phyloP scores from a whole-genome alignment of 2,797 vertebrate species.

The Cyclura pinguis region DNA sequence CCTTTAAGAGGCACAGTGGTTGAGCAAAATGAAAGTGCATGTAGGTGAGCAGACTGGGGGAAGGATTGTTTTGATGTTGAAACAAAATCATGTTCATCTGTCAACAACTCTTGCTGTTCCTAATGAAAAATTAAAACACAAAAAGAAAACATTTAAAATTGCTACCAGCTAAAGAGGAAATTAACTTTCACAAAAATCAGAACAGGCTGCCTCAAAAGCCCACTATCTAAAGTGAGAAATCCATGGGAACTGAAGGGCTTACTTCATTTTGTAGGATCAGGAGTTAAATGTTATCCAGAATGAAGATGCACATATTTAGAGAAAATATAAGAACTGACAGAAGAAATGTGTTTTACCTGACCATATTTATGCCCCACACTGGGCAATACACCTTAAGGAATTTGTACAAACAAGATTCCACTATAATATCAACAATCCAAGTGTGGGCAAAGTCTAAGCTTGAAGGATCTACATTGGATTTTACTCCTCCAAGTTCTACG shows the following conservation, averaged over 20 bases:
- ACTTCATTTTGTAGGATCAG: background rate
- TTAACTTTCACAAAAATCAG: conserved; percentile 51
- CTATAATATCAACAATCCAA: background rate
- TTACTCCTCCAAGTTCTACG: background rate
- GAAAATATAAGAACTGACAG: background rate
- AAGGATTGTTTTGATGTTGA: conserved; percentile 9
- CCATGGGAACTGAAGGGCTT: background rate
- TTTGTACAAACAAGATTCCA: background rate
- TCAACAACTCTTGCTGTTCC: conserved; percentile 21
- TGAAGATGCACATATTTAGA: background rate
- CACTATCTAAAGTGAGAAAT: conserved; percentile 1
- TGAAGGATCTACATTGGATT: background rate
- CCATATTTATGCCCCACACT: conserved; percentile 1
- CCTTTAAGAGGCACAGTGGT: conserved; percentile 23
- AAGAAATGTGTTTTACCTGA: background rate
- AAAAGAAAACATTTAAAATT: conserved; percentile 2
- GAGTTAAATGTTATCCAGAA: conserved; percentile 23
- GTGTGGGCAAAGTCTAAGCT: background rate
- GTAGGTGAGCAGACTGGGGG: background rate
- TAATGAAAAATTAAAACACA: conserved; percentile 35
- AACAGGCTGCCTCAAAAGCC: conserved; percentile 23
- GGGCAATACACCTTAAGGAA: background rate
- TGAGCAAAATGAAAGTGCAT: background rate
- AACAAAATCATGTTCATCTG: conserved; percentile 24
- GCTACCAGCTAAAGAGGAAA: conserved; percentile 31